Evolutionary conservation across 2,113 vertebrate species (phyloP), one percentile per base, ranked within the genome.

Genomic region (Chauna torquata): DNA sequence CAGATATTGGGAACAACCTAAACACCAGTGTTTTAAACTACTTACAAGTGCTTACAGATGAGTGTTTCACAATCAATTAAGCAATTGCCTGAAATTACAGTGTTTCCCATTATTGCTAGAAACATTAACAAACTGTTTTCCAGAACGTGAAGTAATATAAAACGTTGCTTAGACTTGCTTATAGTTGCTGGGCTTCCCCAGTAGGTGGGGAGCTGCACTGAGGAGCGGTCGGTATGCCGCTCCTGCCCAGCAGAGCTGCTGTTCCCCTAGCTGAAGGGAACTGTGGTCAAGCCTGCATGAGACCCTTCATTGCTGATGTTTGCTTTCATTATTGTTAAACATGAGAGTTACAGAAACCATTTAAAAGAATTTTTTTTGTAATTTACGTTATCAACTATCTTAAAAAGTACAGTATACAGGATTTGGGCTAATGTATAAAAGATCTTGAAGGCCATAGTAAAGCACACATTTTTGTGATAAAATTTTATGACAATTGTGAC

Each of bases 211-310:
- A 49, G 28, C 38, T 57, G 50, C 32, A 5, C n/a, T 4, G 1
- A 38, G 50, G 64, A 71, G 28, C n/a, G 28, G 28, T 17, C 77
- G 16, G 45, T 62, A 9, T 4, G 3, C 18, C 65, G 12, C 34
- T 58, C 28, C 18, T 72, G 68, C 50, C 0, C 0, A 5, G 5
- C 58, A 3, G 6, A 24, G 44, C n/a, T 78, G 15, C 36, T n/a
- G 10, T 49, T 32, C 24, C 24, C 18, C 9, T 42, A 5, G 17
- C 23, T 0, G 0, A 49, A 16, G 3, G 30, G 11, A 9, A 11
- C 36, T 87, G 14, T 54, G n/a, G 36, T 70, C 36, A 66, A 36
- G 16, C 34, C 27, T 90, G 14, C 3, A 2, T 52, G 19, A 83
- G 50, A 44, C 32, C 59, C 66, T 62, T 79, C 4, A 4, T 77